Percentiles rank a stretch among this genome's conserved stretches.
These are phyloP conservation scores for Cheiracanthium punctorium DNA, from an alignment of 2,888 invertebrate species.

Conservation along the genomic window DNA sequence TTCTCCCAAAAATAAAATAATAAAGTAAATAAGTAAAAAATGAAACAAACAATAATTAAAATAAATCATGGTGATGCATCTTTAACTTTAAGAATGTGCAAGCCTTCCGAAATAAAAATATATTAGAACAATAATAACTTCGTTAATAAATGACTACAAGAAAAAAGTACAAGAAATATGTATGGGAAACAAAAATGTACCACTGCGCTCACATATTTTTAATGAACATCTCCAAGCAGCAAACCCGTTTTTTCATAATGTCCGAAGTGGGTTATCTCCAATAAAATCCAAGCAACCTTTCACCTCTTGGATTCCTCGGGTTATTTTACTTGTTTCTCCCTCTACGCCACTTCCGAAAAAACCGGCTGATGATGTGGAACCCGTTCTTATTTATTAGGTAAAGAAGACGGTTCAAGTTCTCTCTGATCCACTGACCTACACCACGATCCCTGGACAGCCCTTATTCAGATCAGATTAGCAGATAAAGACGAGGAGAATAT, in stretches of 20 bases:
- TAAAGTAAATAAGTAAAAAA: too few species aligned
- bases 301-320: background rate
- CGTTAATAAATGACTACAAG: too few species aligned
- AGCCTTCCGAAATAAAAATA: too few species aligned
- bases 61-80: too few species aligned
- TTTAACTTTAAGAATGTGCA: too few species aligned
- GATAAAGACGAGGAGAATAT: background rate
- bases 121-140: too few species aligned
- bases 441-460: background rate
- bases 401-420: conserved; percentile 25
- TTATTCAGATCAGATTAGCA: background rate
- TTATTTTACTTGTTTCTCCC: background rate
- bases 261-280: background rate
- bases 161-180: too few species aligned
- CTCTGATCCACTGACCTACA: conserved; percentile 24
- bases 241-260: background rate
- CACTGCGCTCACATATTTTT: too few species aligned
- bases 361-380: background rate
- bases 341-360: background rate
- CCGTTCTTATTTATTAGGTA: conserved; percentile 4
- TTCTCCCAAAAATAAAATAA: too few species aligned
- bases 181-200: too few species aligned
- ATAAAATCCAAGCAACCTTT: background rate
- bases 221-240: too few species aligned
- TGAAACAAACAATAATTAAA: too few species aligned